A percentile compares a stretch with the other conserved stretches of the same genome.
These are phyloP conservation scores for Speoplatyrhinus poulsoni DNA, from an alignment of 2,113 vertebrate genomes.

Conservation along the genomic window DNA sequence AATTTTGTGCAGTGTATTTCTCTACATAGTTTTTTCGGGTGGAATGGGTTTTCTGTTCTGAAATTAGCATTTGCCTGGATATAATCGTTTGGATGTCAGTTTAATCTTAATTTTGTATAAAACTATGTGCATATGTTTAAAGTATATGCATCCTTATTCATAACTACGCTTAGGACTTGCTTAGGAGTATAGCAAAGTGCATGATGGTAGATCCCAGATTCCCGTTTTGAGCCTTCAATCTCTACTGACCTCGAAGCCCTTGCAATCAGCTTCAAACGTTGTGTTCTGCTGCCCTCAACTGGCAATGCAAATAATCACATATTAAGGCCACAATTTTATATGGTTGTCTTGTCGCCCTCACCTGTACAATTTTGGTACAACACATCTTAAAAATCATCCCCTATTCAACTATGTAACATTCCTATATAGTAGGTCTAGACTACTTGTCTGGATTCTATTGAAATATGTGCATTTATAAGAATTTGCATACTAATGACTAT, in stretches of 20 bases:
- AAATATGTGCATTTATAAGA: no score
- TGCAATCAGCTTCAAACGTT: conserved; percentile 15
- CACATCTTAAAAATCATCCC: neutral
- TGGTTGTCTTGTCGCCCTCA: conserved; percentile 53
- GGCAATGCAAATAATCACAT: conserved; percentile 22
- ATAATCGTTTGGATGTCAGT: conserved; percentile 7
- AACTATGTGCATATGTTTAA: conserved; percentile 8
- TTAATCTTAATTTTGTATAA: conserved; percentile 18
- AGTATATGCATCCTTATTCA: neutral
- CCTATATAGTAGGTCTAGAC: no score
- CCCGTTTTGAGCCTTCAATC: neutral
- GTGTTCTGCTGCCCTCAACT: conserved; percentile 60
- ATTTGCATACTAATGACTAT: no score
- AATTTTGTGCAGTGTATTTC: neutral
- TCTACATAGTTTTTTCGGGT: neutral
- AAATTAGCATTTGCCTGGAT: neutral
- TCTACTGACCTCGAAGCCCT: neutral
- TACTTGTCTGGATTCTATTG: no score
- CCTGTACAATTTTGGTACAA: conserved; percentile 29
- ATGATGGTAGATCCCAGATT: neutral
- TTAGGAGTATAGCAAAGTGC: neutral
- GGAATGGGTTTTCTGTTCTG: no score
- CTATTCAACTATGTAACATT: no score
- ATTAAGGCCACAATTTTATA: neutral
- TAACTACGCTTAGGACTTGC: conserved; percentile 14